These are phyloP conservation scores for Agrilus planipennis DNA, from an alignment of 1,140 invertebrate species.

Conservation along the genomic window DNA sequence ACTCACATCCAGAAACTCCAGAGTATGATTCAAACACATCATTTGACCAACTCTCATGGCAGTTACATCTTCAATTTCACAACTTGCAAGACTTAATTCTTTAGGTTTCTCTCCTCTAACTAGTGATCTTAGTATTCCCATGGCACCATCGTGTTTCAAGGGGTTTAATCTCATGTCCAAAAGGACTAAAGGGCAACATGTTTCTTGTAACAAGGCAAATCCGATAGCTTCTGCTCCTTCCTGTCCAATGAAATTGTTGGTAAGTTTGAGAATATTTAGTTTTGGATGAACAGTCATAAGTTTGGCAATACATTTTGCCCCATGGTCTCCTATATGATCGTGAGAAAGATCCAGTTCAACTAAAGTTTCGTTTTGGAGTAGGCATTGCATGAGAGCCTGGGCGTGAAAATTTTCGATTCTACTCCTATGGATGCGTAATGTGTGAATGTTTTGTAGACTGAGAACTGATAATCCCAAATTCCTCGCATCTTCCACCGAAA, in stretches of 20 bases:
- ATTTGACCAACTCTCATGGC: constrained; percentile 23
- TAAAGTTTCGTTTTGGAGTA: constrained; percentile 25
- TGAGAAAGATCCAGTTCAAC: constrained; percentile 29
- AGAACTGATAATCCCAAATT: constrained; percentile 23
- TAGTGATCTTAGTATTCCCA: constrained; percentile 28
- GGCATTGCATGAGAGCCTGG: constrained; percentile 22
- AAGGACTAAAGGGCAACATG: constrained; percentile 19
- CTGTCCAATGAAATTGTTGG: constrained; percentile 27
- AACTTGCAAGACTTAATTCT: constrained; percentile 26
- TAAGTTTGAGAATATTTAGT: constrained; percentile 23
- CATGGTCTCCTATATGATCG: constrained; percentile 28
- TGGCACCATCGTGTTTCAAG: constrained; percentile 26
- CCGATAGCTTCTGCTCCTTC: constrained; percentile 22
- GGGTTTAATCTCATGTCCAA: constrained; percentile 31
- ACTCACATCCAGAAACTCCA: constrained; percentile 28
- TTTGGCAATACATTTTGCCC: constrained; percentile 29
- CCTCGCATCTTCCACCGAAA: constrained; percentile 24
- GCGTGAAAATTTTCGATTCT: constrained; percentile 23
- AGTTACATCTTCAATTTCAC: constrained; percentile 23
- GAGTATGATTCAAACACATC: constrained; percentile 24
- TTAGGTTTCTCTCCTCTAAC: constrained; percentile 21
- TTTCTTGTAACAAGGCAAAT: constrained; percentile 18
- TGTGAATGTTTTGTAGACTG: constrained; percentile 20
- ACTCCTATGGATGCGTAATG: constrained; percentile 24
- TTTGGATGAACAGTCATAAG: constrained; percentile 17